Evolutionary conservation across 2,888 invertebrate genomes (phyloP), one percentile per base, ranked within the genome.

Genomic region (Amiota minor): DNA sequence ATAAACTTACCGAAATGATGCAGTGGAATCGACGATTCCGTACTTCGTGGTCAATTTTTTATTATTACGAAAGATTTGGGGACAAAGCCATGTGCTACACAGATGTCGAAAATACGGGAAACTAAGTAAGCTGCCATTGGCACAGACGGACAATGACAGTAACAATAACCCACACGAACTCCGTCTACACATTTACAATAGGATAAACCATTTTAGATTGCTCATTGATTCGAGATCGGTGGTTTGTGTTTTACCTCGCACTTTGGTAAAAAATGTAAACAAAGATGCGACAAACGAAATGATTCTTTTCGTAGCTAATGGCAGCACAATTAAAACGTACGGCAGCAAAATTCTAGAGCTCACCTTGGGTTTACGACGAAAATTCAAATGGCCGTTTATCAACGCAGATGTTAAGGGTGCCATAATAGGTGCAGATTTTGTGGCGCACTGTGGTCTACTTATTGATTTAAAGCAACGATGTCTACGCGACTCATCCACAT

Each of bases 1-100:
- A 61, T n/a, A 20, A 56, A 71, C 49, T 49, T 10, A 49, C 49
- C 49, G 49, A 49, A 49, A 49, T 49, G 49, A 49, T 49, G 9
- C 49, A 49, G 49, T 10, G 12, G 49, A 49, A 49, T 49, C 49
- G 12, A 49, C 49, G 49, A 10, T 49, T 12, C 12, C 49, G 49
- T 10, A 12, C 49, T 49, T 49, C 49, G 49, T 49, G 49, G 49
- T 9, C 9, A 49, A 49, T 49, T 49, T 12, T 9, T 49, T 49
- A 49, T 12, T 49, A 12, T 49, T 49, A 49, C 12, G 9, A 49
- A 49, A 9, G 12, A 49, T 49, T 49, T 49, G 49, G 49, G n/a
- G n/a, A n/a, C n/a, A n/a, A n/a, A n/a, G n/a, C n/a, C n/a, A n/a
- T n/a, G n/a, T n/a, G n/a, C n/a, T n/a, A n/a, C n/a, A n/a, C n/a